A percentile compares a stretch with the other conserved stretches of the same genome.
These are phyloP conservation scores for Apotomis betuletana DNA, from an alignment of 2,888 invertebrate species.

Conservation along the genomic window DNA sequence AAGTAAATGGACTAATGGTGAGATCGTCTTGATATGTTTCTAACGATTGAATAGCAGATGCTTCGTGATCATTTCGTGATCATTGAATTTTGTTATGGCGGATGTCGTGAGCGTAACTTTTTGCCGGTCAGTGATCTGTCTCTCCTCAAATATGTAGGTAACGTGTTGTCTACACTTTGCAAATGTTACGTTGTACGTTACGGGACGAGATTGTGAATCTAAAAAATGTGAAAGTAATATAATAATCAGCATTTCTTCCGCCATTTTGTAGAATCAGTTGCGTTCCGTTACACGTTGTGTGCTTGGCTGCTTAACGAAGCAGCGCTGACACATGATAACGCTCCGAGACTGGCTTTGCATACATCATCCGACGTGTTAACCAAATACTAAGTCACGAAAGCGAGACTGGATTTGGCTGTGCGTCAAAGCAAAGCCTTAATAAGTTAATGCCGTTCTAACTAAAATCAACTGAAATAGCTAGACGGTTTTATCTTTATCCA, in stretches of 20 bases:
- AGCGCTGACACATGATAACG: conserved; percentile 47
- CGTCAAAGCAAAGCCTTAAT: conserved; percentile 21
- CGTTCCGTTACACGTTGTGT: conserved; percentile 65
- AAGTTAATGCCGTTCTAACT: conserved; percentile 23
- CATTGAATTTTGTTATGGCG: conserved; percentile 21
- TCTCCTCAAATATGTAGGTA: not conserved
- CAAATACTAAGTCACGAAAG: conserved; percentile 37
- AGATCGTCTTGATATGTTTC: conserved; percentile 17
- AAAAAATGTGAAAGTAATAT: conserved; percentile 42
- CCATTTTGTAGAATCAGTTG: conserved; percentile 52
- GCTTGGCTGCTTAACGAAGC: conserved; percentile 54
- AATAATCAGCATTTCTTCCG: conserved; percentile 46
- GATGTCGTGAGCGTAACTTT: conserved; percentile 29
- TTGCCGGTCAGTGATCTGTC: conserved; percentile 24
- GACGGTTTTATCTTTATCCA: not conserved
- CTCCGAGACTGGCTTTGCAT: conserved; percentile 44
- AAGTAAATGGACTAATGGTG: conserved; percentile 24
- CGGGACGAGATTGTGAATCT: conserved; percentile 1
- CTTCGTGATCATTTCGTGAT: conserved; percentile 34
- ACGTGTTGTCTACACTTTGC: not conserved
- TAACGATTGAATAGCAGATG: conserved; percentile 29
- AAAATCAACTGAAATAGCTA: conserved; percentile 3
- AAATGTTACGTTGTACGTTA: not conserved
- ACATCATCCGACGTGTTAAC: conserved; percentile 33
- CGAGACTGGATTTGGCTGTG: conserved; percentile 28